These are phyloP conservation scores for Drosophila grimshawi DNA, from an alignment of 1,140 invertebrate species.

Conservation along the genomic window DNA sequence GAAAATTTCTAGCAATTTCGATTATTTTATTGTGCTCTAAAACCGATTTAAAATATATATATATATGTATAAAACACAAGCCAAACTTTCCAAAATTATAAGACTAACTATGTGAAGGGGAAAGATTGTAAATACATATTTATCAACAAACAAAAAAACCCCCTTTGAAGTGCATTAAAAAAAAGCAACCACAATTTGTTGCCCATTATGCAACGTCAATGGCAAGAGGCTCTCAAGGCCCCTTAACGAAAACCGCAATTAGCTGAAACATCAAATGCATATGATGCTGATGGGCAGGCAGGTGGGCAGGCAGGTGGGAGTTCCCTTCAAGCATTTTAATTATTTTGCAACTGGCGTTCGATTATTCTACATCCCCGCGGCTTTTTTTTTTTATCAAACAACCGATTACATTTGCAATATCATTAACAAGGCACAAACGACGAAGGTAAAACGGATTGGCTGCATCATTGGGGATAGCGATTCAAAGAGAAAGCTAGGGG, in stretches of 20 bases:
- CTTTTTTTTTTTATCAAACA: slow-evolving; percentile 41
- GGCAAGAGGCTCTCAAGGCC: slow-evolving; percentile 26
- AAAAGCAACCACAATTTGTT: slow-evolving; percentile 6
- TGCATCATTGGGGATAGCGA: slow-evolving; percentile 11
- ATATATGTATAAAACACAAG: background rate
- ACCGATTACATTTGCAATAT: slow-evolving; percentile 63
- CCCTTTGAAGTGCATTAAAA: background rate
- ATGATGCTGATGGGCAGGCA: background rate
- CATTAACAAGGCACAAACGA: slow-evolving; percentile 37
- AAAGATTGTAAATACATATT: background rate
- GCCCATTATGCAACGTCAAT: slow-evolving; percentile 3
- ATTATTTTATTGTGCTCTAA: too few species aligned
- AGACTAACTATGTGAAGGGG: background rate
- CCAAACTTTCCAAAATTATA: background rate
- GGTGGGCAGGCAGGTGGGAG: background rate
- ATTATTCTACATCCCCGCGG: slow-evolving; percentile 12
- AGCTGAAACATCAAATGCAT: slow-evolving; percentile 27
- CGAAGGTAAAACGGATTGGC: slow-evolving; percentile 45
- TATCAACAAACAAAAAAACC: background rate
- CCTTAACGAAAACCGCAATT: slow-evolving; percentile 36
- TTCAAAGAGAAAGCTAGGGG: background rate
- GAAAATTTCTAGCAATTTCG: too few species aligned
- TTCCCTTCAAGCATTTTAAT: slow-evolving; percentile 40
- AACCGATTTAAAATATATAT: background rate
- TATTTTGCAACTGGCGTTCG: slow-evolving; percentile 44